Base-by-base conservation (phyloP, 2,888 invertebrate species). In the Drosophila mulleri region DNA sequence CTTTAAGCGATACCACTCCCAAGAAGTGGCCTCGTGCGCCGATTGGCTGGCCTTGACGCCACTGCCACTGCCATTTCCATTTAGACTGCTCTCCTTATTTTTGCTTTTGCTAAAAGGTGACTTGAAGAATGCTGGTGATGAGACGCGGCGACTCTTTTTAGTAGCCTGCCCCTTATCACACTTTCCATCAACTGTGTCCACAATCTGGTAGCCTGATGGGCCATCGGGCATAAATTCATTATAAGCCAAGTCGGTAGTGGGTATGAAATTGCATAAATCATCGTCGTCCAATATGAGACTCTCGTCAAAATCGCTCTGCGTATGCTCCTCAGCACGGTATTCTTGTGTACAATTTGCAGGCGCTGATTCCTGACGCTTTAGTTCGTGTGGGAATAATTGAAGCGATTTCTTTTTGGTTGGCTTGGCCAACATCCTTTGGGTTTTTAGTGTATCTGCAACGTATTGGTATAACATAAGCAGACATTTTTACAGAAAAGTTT, bases 41-140 rank as follows among this genome's bases (percentile, higher is more conserved):
- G 91, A 85, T 62, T 89, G 86, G 26, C 74, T 81, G 29, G 67
- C 60, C 58, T 77, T 85, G 20, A 86, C 68, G 18, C 74, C 83
- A 39, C 59, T 50, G 12, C 66, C 3, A 63, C 29, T 48, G n/a
- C 48, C 70, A 39, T 68, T 78, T 47, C 29, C 70, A 39, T 68
- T 79, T 47, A 73, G 47, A 57, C 53, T 52, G 61, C 67, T 61
- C 41, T 68, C 81, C 65, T 91, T 86, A 62, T 72, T 83, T 72
- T 89, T 75, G 82, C 93, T 94, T 70, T 94, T 93, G 80, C 94
- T 94, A 47, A 95, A 92, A 0, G 95, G 94, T 14, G 93, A 91
- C 82, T 94, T 94, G 32, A 95, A 91, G 81, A 95, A 95, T 1
- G 94, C 94, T 1, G 95, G 95, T 45, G 95, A 95, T 8, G 95